These are phyloP conservation scores for Campoplex capitator DNA, from an alignment of 2,888 invertebrate species.

Conservation along the genomic window DNA sequence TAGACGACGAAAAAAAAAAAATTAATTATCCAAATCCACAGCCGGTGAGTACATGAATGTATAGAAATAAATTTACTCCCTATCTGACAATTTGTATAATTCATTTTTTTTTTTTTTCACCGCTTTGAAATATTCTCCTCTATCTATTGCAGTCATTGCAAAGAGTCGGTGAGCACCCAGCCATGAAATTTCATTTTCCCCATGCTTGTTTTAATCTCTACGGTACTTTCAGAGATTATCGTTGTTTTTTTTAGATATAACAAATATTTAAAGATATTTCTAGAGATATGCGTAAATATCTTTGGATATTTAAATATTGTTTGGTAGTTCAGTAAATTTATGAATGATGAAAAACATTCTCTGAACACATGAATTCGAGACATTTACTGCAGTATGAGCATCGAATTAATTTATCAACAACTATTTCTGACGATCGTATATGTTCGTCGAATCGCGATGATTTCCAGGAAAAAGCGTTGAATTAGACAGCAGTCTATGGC, in stretches of 20 bases:
- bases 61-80: constrained; percentile 46
- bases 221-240: constrained; percentile 4
- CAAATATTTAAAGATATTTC: no score
- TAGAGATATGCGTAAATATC: no score
- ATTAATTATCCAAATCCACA: constrained; percentile 52
- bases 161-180: constrained; percentile 56
- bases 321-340: no score
- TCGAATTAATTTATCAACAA: not conserved
- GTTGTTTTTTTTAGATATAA: no score
- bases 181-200: constrained; percentile 57
- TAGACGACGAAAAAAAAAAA: constrained; percentile 26
- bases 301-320: no score
- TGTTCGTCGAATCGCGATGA: not conserved
- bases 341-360: no score
- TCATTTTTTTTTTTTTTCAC: constrained; percentile 75
- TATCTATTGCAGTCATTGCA: not conserved
- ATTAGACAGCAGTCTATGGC: not conserved
- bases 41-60: constrained; percentile 29
- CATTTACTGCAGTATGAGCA: not conserved
- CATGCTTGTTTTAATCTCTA: constrained; percentile 42
- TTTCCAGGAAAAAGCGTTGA: not conserved
- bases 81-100: constrained; percentile 74
- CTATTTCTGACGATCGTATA: not conserved
- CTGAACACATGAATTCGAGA: no score
- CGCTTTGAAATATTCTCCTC: constrained; percentile 12